Percentiles rank a stretch among this genome's conserved stretches.
phyloP scores from a whole-genome alignment of 2,888 invertebrate genomes.

The Carpatolechia fugitivella region DNA sequence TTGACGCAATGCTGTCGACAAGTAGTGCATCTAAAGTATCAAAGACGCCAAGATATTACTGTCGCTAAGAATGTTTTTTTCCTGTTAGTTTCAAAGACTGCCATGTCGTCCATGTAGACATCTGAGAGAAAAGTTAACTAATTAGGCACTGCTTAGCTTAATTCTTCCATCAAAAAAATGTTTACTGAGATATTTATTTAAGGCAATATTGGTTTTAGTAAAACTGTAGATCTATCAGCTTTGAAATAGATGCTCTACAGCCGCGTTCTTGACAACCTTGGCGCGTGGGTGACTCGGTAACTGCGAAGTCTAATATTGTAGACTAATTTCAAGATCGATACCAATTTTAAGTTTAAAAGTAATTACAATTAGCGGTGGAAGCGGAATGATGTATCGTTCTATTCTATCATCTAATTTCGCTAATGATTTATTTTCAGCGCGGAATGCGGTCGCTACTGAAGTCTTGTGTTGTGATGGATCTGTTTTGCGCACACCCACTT shows the following conservation, averaged over 20 bases:
- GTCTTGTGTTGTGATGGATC: conserved; percentile 60
- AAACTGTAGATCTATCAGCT: too few species aligned
- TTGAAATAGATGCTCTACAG: too few species aligned
- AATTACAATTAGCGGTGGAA: conserved; percentile 10
- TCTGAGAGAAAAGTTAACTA: too few species aligned
- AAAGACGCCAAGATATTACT: background rate
- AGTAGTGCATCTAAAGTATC: background rate
- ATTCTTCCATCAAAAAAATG: too few species aligned
- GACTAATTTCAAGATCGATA: conserved; percentile 1
- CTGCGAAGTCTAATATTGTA: background rate
- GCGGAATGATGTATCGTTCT: conserved; percentile 24
- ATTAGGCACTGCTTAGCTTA: too few species aligned
- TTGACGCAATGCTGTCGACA: conserved; percentile 3
- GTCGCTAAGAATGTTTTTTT: background rate
- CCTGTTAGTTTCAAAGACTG: too few species aligned
- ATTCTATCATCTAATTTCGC: conserved; percentile 41
- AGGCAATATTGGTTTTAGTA: too few species aligned
- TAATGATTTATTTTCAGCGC: conserved; percentile 66
- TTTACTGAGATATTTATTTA: too few species aligned
- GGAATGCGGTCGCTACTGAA: conserved; percentile 60
- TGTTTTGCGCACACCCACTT: conserved; percentile 36
- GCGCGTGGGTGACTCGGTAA: background rate
- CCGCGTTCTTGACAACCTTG: background rate
- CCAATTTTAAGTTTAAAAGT: conserved; percentile 9
- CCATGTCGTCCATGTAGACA: too few species aligned